Conservation (phyloP, 2,797 vertebrate species). For the Carduelis carduelis region DNA sequence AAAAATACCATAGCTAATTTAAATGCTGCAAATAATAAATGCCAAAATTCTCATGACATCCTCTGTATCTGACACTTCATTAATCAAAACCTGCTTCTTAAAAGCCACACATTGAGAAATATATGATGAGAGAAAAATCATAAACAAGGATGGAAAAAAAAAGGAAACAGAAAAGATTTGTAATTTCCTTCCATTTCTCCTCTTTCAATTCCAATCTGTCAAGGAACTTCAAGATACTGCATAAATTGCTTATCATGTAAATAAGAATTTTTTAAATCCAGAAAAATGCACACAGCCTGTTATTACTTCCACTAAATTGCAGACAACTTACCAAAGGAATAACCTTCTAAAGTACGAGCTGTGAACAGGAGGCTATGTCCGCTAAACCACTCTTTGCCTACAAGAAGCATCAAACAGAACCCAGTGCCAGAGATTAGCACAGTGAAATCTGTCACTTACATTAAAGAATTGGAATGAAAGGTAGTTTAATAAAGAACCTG, state of each 20-base stretch:
- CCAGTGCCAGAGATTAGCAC: background rate
- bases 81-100: constrained; percentile 52
- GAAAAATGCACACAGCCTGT: constrained; percentile 53
- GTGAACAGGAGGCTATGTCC: constrained; percentile 1
- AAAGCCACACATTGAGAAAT: constrained; percentile 33
- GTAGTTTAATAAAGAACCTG: background rate
- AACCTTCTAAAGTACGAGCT: constrained; percentile 46
- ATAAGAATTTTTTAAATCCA: constrained; percentile 67
- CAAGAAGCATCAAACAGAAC: constrained; percentile 26
- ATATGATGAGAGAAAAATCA: constrained; percentile 31
- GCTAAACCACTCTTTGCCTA: constrained; percentile 29
- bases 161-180: background rate
- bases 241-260: constrained; percentile 62
- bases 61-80: constrained; percentile 47
- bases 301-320: constrained; percentile 73
- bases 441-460: background rate
- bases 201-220: constrained; percentile 24
- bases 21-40: constrained; percentile 24
- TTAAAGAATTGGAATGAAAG: constrained; percentile 12
- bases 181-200: constrained; percentile 7
- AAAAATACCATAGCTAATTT: constrained; percentile 2
- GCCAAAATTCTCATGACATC: background rate
- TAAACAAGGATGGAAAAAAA: background rate
- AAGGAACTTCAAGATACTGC: constrained; percentile 52
- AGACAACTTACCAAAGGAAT: constrained; percentile 58